Base-by-base conservation (phyloP, 2,113 vertebrate species). In the Donacobius atricapilla region DNA sequence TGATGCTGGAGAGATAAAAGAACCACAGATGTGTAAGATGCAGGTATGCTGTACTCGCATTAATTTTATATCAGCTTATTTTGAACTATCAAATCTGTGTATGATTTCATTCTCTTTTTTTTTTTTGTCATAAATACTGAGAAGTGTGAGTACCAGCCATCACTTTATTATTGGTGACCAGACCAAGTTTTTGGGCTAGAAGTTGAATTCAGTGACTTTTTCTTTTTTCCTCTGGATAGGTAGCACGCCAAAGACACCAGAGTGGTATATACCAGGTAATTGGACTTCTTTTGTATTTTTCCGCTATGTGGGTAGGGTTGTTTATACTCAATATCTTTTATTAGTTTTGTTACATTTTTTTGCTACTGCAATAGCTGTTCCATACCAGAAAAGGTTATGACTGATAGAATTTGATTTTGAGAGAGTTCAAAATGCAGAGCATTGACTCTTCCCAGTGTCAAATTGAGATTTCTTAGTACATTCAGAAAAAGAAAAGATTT, bases 231-330 rank as follows among this genome's bases (percentile, higher is more conserved):
- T 93, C 71, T 88, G 61, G 60, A 94, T 93, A 99, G 99, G 99
- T 88, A 97, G 89, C 64, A 97, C 75, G 19, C 98, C 97, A 31
- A 98, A 98, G 95, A 98, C 54, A 22, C 99, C 99, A 14, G 98
- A 98, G 22, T 99, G 99, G 99, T 99, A 99, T 94, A 98, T 98
- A 94, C 98, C 99, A 93, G 99, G 99, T 99, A 98, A 98, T 75
- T 82, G 6, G 35, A 83, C 22, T 89, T 73, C 18, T 54, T 70
- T 37, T 12, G 3, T 69, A 15, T 64, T 79, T 58, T 89, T 87
- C 14, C 2, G 5, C 21, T 60, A 12, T 28, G 17, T 71, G 4
- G 53, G 3, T 82, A 8, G 61, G 20, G 21, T 68, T 84, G 20
- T 57, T 78, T 66, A 33, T 66, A 39, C 15, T 88, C 14, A 60